Base-by-base conservation (phyloP, 2,113 vertebrate species). In the Peucedramus taeniatus region DNA sequence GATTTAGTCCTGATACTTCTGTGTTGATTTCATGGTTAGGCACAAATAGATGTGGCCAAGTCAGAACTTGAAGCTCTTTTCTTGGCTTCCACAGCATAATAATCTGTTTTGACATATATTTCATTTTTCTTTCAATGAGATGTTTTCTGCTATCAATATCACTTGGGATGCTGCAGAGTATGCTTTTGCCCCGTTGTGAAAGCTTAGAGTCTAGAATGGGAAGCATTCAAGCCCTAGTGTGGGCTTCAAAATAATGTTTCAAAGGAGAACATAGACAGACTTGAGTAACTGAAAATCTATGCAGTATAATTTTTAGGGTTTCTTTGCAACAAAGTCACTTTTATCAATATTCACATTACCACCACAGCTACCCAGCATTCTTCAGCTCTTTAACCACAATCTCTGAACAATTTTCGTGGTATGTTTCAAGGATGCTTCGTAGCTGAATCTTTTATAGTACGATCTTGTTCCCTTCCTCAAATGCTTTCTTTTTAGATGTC, bases 201-300 rank as follows among this genome's bases (percentile, higher is more conserved):
- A 93, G 93, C 35, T 64, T 93, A 83, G 94, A 87, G 40, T 39
- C 56, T 97, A 90, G 71, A 94, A 95, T 86, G 44, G 31, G 61
- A 92, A 83, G 76, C 42, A 80, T 77, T 88, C 71, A 66, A 51
- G 87, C 61, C 90, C 39, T 83, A 50, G 28, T 79, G 91, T 94
- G 81, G 89, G 81, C 59, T 75, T 66, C 8, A 15, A 96, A 91
- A 87, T 77, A 40, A 19, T 72, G 2, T 44, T 90, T 85, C 49
- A 72, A 45, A 76, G 59, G 15, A 59, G 59, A 88, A 70, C 69
- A 61, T 19, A 54, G 74, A 39, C 26, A 94, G 77, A 95, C 47
- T 79, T 94, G 35, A 96, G 92, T 94, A 91, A 83, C 24, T 71
- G 72, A 81, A 90, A 88, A 95, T 92, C 89, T 87, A 93, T 94